Conservation (phyloP, 2,113 vertebrate genomes). For the Toxostoma redivivum region DNA sequence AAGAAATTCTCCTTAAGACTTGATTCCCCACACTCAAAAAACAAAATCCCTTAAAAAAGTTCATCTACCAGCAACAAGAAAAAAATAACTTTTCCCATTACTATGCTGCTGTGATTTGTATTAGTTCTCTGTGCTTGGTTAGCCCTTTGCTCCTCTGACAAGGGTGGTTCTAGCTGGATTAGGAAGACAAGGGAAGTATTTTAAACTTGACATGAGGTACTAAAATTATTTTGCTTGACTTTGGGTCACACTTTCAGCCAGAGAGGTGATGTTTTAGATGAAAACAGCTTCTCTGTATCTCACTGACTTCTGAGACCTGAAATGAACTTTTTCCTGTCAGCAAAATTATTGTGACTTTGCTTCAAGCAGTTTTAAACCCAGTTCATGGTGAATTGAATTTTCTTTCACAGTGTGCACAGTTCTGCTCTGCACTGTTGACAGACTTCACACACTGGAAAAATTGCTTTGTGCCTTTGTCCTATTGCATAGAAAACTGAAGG, state of each 20-base stretch:
- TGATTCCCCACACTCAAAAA: not conserved
- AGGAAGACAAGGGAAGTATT: not conserved
- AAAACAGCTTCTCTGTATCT: not conserved
- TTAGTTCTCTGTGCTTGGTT: not conserved
- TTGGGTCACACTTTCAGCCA: not conserved
- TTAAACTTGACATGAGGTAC: not conserved
- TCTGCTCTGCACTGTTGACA: not conserved
- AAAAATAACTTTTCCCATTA: not conserved
- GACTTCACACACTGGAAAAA: not conserved
- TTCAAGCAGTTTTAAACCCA: not conserved
- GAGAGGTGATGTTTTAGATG: not conserved
- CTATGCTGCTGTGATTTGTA: not conserved
- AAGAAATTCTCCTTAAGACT: not conserved
- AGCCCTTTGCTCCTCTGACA: not conserved
- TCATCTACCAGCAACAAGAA: not conserved
- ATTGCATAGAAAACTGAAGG: not conserved
- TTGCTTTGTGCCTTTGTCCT: not conserved
- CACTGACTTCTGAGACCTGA: not conserved
- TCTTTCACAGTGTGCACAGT: not conserved
- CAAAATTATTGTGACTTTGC: not conserved
- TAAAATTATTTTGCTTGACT: not conserved
- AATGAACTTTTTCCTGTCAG: not conserved
- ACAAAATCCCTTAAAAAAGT: not conserved
- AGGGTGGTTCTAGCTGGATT: not conserved
- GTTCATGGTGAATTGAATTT: not conserved